phyloP scores from a whole-genome alignment of 2,797 vertebrate species.

The Eremophila alpestris region DNA sequence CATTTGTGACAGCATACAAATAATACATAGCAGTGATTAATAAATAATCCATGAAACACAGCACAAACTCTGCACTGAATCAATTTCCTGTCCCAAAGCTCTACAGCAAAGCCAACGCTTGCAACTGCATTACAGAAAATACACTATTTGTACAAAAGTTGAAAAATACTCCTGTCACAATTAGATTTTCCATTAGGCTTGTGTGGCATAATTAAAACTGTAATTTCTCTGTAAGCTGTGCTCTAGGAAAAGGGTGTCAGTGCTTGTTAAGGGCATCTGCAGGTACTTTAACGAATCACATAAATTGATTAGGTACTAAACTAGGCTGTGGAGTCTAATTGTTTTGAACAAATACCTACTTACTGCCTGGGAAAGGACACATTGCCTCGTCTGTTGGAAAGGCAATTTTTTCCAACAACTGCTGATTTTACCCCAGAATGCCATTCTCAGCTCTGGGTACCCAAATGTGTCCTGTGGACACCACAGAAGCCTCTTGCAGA shows the following conservation, averaged over 20 bases:
- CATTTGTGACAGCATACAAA: neutral
- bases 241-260: constrained; percentile 71
- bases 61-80: neutral
- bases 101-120: neutral
- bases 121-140: neutral
- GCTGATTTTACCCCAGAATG: neutral
- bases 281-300: constrained; percentile 11
- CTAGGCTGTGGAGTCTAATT: constrained; percentile 33
- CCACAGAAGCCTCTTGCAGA: neutral
- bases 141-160: constrained; percentile 1
- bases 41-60: neutral
- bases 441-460: neutral
- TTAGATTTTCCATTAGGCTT: constrained; percentile 76
- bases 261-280: constrained; percentile 55
- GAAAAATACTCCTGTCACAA: constrained; percentile 68
- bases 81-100: neutral
- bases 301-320: constrained; percentile 41
- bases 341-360: constrained; percentile 51
- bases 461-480: neutral
- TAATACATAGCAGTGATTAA: constrained; percentile 9
- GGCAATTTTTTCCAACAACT: neutral
- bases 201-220: constrained; percentile 76
- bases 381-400: neutral
- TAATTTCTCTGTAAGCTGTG: constrained; percentile 71
- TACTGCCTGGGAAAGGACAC: neutral